Evolutionary conservation across 2,888 invertebrate genomes (phyloP).

Genomic region (Leptinotarsa peninsularis): DNA sequence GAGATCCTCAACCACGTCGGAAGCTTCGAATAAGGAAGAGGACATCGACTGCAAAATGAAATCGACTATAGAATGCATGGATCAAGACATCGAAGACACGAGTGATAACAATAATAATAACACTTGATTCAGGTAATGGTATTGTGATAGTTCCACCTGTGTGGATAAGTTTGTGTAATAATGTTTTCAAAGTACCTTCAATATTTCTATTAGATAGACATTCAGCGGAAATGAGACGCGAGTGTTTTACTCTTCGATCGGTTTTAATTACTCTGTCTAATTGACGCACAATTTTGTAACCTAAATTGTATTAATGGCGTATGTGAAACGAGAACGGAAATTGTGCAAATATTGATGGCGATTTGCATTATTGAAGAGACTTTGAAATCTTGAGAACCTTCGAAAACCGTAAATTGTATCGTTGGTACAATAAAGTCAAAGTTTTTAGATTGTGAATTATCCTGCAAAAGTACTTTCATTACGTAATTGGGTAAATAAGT

Average conservation of each 20-base stretch:
- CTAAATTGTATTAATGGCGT: conserved; percentile 26
- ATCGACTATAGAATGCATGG: conserved; percentile 45
- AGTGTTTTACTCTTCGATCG: conserved; percentile 14
- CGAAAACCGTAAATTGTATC: conserved; percentile 16
- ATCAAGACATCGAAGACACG: conserved; percentile 54
- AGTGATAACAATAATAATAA: conserved; percentile 55
- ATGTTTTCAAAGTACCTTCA: conserved; percentile 13
- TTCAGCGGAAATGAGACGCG: conserved; percentile 21
- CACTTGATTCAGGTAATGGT: conserved; percentile 46
- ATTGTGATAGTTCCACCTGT: conserved; percentile 25
- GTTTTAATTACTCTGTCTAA: conserved; percentile 18
- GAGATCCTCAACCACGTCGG: conserved; percentile 67
- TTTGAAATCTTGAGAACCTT: conserved; percentile 29
- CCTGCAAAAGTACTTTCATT: conserved; percentile 2
- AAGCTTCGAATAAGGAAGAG: conserved; percentile 61
- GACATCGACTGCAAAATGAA: conserved; percentile 52
- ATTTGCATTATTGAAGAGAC: conserved; percentile 31
- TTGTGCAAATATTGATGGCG: conserved; percentile 21
- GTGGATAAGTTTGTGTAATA: conserved; percentile 7
- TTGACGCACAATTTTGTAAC: conserved; percentile 20
- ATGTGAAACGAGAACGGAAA: conserved; percentile 29
- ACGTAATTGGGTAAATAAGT: neutral
- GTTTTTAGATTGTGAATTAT: conserved; percentile 6
- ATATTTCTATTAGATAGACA: conserved; percentile 15
- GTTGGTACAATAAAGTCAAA: neutral